These are phyloP conservation scores for Drosophila pegasa DNA, from an alignment of 2,888 invertebrate species.

Conservation along the genomic window DNA sequence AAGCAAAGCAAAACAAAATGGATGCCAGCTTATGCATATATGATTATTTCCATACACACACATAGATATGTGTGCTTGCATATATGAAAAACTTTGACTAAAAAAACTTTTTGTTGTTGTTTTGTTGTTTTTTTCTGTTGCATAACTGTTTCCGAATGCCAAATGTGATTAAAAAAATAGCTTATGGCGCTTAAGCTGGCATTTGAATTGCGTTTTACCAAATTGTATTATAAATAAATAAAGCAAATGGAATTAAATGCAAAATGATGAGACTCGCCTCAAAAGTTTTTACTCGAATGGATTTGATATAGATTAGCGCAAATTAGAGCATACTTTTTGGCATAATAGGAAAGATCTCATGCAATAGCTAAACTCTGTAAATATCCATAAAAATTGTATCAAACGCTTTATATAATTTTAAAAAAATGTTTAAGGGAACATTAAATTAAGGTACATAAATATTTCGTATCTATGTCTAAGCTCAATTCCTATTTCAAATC, in stretches of 20 bases:
- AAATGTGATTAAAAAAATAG: constrained; percentile 4
- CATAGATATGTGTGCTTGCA: background rate
- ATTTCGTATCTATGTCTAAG: too few species aligned
- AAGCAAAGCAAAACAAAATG: background rate
- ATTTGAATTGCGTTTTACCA: background rate
- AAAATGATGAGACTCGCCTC: background rate
- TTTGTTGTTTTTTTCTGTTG: background rate
- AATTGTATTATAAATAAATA: background rate
- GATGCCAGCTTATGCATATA: background rate
- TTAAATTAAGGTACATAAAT: too few species aligned
- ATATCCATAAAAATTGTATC: too few species aligned
- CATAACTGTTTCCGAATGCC: constrained; percentile 5
- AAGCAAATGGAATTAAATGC: background rate
- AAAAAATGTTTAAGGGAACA: too few species aligned
- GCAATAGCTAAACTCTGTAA: too few species aligned
- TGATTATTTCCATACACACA: background rate
- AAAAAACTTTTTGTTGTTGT: background rate
- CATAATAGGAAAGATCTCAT: too few species aligned
- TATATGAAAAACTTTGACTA: constrained; percentile 3
- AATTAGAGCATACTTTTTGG: constrained; percentile 16
- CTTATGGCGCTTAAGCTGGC: constrained; percentile 2
- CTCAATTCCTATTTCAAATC: too few species aligned
- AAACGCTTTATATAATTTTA: too few species aligned
- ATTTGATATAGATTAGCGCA: background rate
- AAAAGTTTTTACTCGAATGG: background rate